Evolutionary conservation across 2,113 vertebrate genomes (phyloP), one percentile per base, ranked within the genome.

Genomic region (Benitochromis conjunctus): DNA sequence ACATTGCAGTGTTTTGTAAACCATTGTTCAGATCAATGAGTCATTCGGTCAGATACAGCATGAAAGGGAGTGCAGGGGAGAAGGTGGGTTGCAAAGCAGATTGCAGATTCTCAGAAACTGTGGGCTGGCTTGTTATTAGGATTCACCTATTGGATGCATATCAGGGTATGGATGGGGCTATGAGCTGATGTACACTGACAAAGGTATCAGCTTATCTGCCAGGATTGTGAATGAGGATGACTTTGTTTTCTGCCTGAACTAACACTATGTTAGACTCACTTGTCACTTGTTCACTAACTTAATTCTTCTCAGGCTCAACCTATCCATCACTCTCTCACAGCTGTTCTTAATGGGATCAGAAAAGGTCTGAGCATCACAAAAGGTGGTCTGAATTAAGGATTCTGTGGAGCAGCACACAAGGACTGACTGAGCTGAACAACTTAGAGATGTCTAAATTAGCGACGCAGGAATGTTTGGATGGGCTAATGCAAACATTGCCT

Each of bases 281-380:
- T 71, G 38, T 46, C 14, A 18, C 14, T 46, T 29, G 0, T 74
- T 74, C 69, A 74, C 43, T 29, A 18, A 29, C 38, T 48, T 29
- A 48, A 29, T 48, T 29, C 1, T 46, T 46, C 3, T 71, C 38
- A 71, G 21, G 8, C 26, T 53, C 46, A 79, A 54, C 60, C 38
- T 56, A 16, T 84, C 88, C 82, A 83, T 85, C 86, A 66, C 86
- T 88, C 85, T 26, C 78, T 83, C 91, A 46, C 48, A 88, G 54
- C 66, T 64, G 69, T 43, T 74, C 21, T n/a, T 34, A n/a, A 24
- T 71, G 82, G 83, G 81, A 94, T 41, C 81, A 87, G 88, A 94
- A 91, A 80, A 86, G 88, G 81, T 76, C 29, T 64, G 77, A 13
- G 90, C 89, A 78, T 92, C 80, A 89, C 84, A 91, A 93, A 88